A percentile compares a stretch with the other conserved stretches of the same genome.
These are phyloP conservation scores for Calameuta filiformis DNA, from an alignment of 2,888 invertebrate species.

Conservation along the genomic window DNA sequence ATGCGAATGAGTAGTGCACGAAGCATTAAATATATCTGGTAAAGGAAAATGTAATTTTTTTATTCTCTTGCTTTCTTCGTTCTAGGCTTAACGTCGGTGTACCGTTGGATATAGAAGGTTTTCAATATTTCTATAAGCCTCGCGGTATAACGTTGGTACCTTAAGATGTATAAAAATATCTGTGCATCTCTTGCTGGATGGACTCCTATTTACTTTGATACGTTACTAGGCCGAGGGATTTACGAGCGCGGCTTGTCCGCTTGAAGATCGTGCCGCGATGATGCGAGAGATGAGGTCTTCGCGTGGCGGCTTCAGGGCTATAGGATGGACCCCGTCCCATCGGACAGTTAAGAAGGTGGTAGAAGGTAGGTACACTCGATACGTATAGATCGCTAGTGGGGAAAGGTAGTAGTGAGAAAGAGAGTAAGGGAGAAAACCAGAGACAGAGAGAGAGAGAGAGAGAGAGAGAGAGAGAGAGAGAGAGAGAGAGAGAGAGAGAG, in stretches of 20 bases:
- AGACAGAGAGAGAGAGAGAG: conserved; percentile 5
- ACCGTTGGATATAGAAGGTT: not conserved
- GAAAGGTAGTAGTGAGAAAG: conserved; percentile 12
- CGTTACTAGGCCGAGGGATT: conserved; percentile 9
- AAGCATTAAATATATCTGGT: not conserved
- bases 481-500: not conserved
- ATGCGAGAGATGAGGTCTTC: conserved; percentile 53
- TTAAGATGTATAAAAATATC: not conserved
- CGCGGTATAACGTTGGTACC: not conserved
- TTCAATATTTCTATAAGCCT: not conserved
- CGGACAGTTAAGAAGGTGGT: conserved; percentile 2
- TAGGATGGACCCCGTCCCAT: conserved; percentile 8
- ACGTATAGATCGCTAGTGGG: conserved; percentile 15
- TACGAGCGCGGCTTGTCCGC: conserved; percentile 21
- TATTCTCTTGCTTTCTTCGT: not conserved
- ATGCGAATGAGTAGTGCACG: not conserved
- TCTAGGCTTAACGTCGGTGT: not conserved
- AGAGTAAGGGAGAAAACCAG: not conserved
- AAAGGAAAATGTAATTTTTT: not conserved
- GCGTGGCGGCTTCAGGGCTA: conserved; percentile 32
- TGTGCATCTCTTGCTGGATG: not conserved
- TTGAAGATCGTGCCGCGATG: conserved; percentile 53
- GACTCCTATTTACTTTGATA: conserved; percentile 23
- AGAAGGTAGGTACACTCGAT: conserved; percentile 6
- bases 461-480: not conserved